Evolutionary conservation across 2,113 vertebrate genomes (phyloP).

Genomic region (Phaetusa simplex): DNA sequence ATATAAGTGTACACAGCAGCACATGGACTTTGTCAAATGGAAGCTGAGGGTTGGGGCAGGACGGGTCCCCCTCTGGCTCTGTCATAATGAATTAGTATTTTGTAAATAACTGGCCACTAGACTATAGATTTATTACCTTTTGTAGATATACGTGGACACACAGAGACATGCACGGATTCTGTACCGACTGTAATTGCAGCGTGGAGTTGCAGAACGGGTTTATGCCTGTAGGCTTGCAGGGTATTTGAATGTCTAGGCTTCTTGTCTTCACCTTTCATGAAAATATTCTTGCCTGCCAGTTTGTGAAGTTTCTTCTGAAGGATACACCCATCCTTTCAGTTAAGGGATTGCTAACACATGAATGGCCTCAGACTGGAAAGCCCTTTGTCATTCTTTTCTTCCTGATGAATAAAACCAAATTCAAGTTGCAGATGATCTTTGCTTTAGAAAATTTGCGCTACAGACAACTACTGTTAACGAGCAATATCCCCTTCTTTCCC

Average conservation of each 20-base stretch:
- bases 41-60: background rate
- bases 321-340: background rate
- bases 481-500: constrained; percentile 37
- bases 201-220: constrained; percentile 66
- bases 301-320: constrained; percentile 54
- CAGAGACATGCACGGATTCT: background rate
- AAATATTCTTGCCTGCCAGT: constrained; percentile 56
- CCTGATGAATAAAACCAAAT: constrained; percentile 57
- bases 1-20: constrained; percentile 33
- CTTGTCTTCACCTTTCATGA: constrained; percentile 69
- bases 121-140: constrained; percentile 25
- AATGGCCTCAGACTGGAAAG: constrained; percentile 8
- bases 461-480: constrained; percentile 56
- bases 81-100: constrained; percentile 58
- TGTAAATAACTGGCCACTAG: constrained; percentile 53
- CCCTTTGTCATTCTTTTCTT: constrained; percentile 48
- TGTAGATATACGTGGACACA: background rate
- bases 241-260: constrained; percentile 62
- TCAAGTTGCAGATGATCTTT: constrained; percentile 57
- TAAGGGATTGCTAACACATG: constrained; percentile 5
- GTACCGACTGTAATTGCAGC: constrained; percentile 18
- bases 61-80: constrained; percentile 8
- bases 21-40: constrained; percentile 45
- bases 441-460: constrained; percentile 52
- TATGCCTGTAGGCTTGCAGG: constrained; percentile 34